A percentile compares a stretch with the other conserved stretches of the same genome.
phyloP scores from a whole-genome alignment of 1,140 invertebrate species.

The Bactericera cockerelli region DNA sequence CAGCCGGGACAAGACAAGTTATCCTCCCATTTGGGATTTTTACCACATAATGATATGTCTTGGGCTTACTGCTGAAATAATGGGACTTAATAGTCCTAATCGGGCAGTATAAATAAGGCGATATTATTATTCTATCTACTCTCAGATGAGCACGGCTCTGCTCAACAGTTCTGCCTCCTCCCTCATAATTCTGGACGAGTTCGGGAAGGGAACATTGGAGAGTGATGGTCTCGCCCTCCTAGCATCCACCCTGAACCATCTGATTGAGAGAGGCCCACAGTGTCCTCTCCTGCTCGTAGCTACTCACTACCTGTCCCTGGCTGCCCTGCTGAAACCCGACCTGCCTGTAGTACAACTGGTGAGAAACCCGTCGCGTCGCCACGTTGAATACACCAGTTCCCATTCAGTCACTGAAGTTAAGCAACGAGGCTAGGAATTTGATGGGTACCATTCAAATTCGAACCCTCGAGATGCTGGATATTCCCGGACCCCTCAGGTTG shows the following conservation, averaged over 20 bases:
- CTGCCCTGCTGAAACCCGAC: constrained; percentile 28
- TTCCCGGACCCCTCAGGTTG: background rate
- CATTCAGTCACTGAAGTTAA: too few species aligned
- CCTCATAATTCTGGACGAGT: constrained; percentile 76
- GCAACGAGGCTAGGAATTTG: too few species aligned
- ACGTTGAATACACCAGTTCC: background rate
- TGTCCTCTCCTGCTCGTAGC: constrained; percentile 61
- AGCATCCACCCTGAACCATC: constrained; percentile 43
- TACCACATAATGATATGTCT: too few species aligned
- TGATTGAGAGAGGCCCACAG: constrained; percentile 34
- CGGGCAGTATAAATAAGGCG: too few species aligned
- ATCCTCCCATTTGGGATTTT: too few species aligned
- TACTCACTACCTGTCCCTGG: constrained; percentile 56
- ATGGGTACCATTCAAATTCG: too few species aligned
- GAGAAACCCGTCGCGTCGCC: background rate
- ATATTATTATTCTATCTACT: too few species aligned
- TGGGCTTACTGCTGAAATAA: too few species aligned
- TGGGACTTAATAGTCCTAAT: too few species aligned
- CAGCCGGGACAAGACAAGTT: too few species aligned
- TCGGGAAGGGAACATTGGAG: constrained; percentile 73
- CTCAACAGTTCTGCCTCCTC: constrained; percentile 44
- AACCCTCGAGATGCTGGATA: too few species aligned
- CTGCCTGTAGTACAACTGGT: background rate
- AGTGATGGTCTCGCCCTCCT: constrained; percentile 56
- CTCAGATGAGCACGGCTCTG: constrained; percentile 25